Conservation (phyloP, 1,140 invertebrate species). For the Dendrolimus kikuchii region DNA sequence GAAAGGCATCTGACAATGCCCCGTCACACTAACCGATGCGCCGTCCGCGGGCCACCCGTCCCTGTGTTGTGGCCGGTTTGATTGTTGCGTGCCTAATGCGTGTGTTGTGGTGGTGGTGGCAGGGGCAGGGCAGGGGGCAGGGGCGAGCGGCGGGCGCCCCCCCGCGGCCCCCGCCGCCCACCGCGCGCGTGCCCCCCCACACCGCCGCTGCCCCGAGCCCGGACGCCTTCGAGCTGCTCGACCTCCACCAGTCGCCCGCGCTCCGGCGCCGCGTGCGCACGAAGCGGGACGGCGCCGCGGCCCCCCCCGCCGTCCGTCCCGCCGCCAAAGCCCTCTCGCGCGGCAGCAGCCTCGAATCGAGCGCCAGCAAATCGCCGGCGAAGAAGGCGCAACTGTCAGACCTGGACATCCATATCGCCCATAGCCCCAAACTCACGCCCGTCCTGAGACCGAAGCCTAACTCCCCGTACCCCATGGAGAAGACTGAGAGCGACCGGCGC, state of each 20-base stretch:
- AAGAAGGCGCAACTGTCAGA: constrained; percentile 28
- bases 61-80: neutral
- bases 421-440: constrained; percentile 9
- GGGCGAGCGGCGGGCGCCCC: constrained; percentile 17
- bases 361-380: neutral
- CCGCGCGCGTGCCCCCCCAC: constrained; percentile 7
- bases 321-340: neutral
- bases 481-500: constrained; percentile 11
- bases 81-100: neutral
- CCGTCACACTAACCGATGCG: neutral
- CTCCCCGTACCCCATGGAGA: constrained; percentile 13
- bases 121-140: constrained; percentile 9
- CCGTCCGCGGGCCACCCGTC: too few species aligned
- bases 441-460: constrained; percentile 1
- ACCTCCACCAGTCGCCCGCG: constrained; percentile 18
- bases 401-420: constrained; percentile 60
- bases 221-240: constrained; percentile 1
- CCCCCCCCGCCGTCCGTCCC: neutral
- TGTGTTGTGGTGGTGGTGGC: constrained; percentile 5
- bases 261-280: constrained; percentile 46
- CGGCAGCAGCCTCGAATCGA: neutral
- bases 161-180: constrained; percentile 9
- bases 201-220: constrained; percentile 5
- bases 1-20: neutral
- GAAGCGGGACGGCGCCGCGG: constrained; percentile 7